Evolutionary conservation across 2,797 vertebrate genomes (phyloP).

Genomic region (Poecilia gillii): DNA sequence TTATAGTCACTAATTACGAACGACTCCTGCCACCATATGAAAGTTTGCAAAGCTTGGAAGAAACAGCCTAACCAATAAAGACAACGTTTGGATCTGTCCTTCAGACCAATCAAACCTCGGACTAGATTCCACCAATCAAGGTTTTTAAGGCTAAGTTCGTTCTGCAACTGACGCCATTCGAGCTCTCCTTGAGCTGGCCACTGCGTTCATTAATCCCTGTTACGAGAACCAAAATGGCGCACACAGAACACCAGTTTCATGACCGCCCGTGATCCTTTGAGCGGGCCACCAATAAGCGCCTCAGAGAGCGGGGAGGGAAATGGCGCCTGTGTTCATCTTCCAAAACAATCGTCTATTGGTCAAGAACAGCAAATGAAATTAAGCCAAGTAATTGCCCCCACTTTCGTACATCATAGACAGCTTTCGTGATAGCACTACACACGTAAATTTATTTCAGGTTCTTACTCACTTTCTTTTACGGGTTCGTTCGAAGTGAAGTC

Average conservation of each 20-base stretch:
- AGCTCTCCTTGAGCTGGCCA: conserved; percentile 57
- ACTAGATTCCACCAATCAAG: conserved; percentile 92
- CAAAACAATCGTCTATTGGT: conserved; percentile 89
- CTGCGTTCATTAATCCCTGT: accelerated
- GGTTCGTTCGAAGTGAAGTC: conserved; percentile 80
- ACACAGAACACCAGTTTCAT: conserved; percentile 66
- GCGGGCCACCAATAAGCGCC: conserved; percentile 89
- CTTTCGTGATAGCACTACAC: conserved; percentile 20
- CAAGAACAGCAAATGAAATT: conserved; percentile 81
- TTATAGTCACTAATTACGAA: conserved; percentile 46
- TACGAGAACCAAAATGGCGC: conserved; percentile 80
- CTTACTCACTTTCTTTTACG: conserved; percentile 80
- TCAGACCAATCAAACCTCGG: conserved; percentile 92
- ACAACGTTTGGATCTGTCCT: conserved; percentile 88
- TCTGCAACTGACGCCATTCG: conserved; percentile 84
- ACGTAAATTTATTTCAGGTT: conserved; percentile 30
- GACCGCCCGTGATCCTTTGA: conserved; percentile 78
- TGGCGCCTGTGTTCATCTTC: conserved; percentile 88
- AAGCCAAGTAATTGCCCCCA: conserved; percentile 51
- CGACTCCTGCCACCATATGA: conserved; percentile 55
- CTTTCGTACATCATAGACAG: conserved; percentile 26
- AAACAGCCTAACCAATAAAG: conserved; percentile 87
- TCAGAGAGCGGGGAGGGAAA: conserved; percentile 87
- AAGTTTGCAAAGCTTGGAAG: conserved; percentile 80
- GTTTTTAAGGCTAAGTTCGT: conserved; percentile 83